Evolutionary conservation across 2,797 vertebrate genomes (phyloP).

Genomic region (Halcyon badia): DNA sequence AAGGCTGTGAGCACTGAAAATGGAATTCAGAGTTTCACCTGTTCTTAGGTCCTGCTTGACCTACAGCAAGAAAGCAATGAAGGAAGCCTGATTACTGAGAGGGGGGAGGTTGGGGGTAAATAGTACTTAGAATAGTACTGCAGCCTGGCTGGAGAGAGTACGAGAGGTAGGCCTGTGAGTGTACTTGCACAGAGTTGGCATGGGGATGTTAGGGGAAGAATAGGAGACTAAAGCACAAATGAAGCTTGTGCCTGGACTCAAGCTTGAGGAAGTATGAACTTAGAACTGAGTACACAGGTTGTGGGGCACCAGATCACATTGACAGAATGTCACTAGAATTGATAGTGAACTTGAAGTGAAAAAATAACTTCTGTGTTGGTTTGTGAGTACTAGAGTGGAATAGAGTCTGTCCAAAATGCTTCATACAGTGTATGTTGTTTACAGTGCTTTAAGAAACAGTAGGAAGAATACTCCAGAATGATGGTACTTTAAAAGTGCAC

Average conservation of each 20-base stretch:
- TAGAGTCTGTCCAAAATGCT: not conserved
- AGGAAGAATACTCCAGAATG: rapidly evolving
- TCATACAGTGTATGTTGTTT: not conserved
- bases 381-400: not conserved
- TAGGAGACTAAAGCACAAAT: not conserved
- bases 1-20: rapidly evolving
- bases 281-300: not conserved
- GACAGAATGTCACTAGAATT: not conserved
- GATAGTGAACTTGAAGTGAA: not conserved
- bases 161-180: not conserved
- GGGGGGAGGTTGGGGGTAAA: not conserved
- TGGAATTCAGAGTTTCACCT: not conserved
- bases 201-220: not conserved
- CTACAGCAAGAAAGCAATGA: not conserved
- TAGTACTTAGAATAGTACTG: not conserved
- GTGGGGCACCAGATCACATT: not conserved
- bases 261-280: not conserved
- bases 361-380: rapidly evolving
- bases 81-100: not conserved
- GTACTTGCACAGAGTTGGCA: not conserved
- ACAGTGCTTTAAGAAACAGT: not conserved
- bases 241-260: rapidly evolving
- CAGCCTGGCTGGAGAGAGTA: not conserved
- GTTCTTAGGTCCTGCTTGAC: not conserved
- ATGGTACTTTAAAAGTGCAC: not conserved